Evolutionary conservation across 92 coral and sea anemone genomes (phyloP), one percentile per base, ranked within the genome.

Genomic region (Parazoanthus darwini): DNA sequence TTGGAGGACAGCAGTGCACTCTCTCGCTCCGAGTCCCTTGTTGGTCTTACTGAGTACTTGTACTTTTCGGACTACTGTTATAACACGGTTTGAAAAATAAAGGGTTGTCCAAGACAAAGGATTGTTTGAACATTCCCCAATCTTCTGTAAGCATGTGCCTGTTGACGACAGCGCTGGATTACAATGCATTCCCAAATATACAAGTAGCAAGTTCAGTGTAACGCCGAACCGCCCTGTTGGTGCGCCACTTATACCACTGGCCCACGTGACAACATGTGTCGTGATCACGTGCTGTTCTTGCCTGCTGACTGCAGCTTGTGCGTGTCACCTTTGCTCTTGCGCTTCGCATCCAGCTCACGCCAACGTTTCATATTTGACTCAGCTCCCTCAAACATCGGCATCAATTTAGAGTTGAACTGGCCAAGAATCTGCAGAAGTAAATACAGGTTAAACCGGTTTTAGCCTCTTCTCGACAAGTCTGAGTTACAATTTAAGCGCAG

Each of bases 351-450:
- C 50, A 97, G 90, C 42, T 91, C 88, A 22, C 90, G 86, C 99
- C 99, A 97, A 76, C 98, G 98, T 74, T 89, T 91, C 87, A 94
- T 97, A 74, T 97, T 97, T 56, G 92, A 86, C 58, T 94, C 94
- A 74, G 99, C 99, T 39, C 99, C 99, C 37, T 91, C 94, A 23
- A 91, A 91, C 81, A 97, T 92, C 13, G 99, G 99, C 83, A 89
- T 84, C 29, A 97, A 88, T 38, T 89, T 90, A 33, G 92, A 91
- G 93, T 95, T 97, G 77, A 97, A 88, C 38, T 94, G 92, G 20
- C 96, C 90, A 79, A 96, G 93, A 56, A 93, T 87, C 99, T 97
- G 85, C 37, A 80, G 86, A 82, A 82, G 20, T 44, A n/a, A 73
- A 25, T 54, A 78, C 7, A 15, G 78, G 20, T 29, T 29, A 26